Evolutionary conservation across 2,797 vertebrate genomes (phyloP), one percentile per base, ranked within the genome.

Genomic region (Leontocebus nigricollis): DNA sequence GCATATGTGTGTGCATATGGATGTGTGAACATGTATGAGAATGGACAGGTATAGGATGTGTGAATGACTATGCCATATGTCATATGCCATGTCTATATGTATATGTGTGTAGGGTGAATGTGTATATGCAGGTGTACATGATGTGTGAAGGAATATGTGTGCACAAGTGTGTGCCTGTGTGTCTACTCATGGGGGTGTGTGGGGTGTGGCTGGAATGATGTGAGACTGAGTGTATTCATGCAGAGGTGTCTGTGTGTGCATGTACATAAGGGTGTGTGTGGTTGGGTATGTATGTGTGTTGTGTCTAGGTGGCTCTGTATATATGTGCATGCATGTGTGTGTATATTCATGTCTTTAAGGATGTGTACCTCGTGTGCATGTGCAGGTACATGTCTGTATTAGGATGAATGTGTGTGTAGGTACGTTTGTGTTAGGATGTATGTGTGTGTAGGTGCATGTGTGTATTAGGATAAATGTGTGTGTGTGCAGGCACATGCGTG

Each of bases 291-390:
- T 19, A 5, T 36, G 67, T 72, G 67, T 39, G 4, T 72, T 72
- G 19, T 22, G 19, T 72, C 19, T 72, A 19, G 10, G 67, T 36
- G n/a, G n/a, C 61, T n/a, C 17, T 64, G 15, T 64, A 33, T 33
- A 64, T n/a, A 64, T 64, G 61, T 64, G 59, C 59, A 30, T 30
- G 59, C 6, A 1, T 22, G 8, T 7, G 19, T 14, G 10, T 39
- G 1, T 4, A 6, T 1, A 1, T 41, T 48, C 4, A 4, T 13
- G 6, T 36, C 3, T 57, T 59, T 50, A 39, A 4, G 5, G n/a
- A 33, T 4, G 9, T 20, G 19, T 33, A 39, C 4, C 30, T 64
- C 61, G 1, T 64, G 1, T n/a, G 9, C 1, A 11, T 30, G 27
- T 33, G n/a, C 12, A 33, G 61, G 0, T 61, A 33, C 13, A 3